phyloP scores from a whole-genome alignment of 2,888 invertebrate species.

The Synanthedon tipuliformis region DNA sequence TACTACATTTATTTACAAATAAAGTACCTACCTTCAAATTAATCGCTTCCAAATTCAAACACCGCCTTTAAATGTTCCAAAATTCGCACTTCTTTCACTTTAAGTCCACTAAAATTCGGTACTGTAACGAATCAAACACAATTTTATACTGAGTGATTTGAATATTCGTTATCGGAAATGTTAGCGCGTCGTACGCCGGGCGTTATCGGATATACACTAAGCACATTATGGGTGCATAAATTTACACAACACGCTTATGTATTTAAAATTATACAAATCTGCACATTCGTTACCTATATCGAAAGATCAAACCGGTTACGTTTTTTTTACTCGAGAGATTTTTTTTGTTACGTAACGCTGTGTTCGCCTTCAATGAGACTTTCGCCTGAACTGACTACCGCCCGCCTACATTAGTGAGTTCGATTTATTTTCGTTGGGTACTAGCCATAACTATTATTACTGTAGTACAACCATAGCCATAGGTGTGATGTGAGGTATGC shows the following conservation, averaged over 20 bases:
- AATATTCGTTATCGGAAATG: too few species aligned
- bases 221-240: constrained; percentile 6
- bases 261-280: constrained; percentile 18
- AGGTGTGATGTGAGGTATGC: constrained; percentile 16
- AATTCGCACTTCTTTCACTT: too few species aligned
- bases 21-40: too few species aligned
- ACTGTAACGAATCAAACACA: too few species aligned
- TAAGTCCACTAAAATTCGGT: too few species aligned
- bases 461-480: constrained; percentile 23
- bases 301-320: constrained; percentile 45
- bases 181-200: constrained; percentile 9
- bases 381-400: constrained; percentile 37
- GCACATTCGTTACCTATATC: constrained; percentile 33
- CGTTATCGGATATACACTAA: constrained; percentile 13
- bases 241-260: constrained; percentile 7
- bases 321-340: constrained; percentile 26
- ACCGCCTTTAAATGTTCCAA: too few species aligned
- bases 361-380: constrained; percentile 26
- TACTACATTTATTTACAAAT: too few species aligned
- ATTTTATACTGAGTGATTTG: too few species aligned
- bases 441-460: constrained; percentile 3
- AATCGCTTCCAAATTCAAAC: too few species aligned
- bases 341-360: constrained; percentile 34
- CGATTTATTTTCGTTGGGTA: constrained; percentile 43
- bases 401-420: constrained; percentile 28